Percentiles rank a stretch among this genome's conserved stretches.
phyloP scores from a whole-genome alignment of 2,113 vertebrate species.

The Eonycteris spelaea region DNA sequence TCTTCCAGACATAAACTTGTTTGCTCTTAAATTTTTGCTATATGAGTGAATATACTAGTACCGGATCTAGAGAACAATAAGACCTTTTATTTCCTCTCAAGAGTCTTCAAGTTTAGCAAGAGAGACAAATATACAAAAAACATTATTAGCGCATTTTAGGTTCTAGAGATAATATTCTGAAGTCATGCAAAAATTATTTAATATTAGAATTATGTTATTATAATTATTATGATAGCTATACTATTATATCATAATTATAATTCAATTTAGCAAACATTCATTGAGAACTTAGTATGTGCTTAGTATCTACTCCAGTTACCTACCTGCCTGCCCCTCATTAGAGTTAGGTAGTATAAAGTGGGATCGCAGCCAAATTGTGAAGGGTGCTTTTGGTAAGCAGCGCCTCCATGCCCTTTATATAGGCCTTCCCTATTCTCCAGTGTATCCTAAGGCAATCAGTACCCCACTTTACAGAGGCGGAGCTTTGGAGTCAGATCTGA shows the following conservation, averaged over 20 bases:
- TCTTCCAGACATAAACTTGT: background rate
- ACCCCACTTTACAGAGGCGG: background rate
- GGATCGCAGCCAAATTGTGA: background rate
- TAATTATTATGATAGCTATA: background rate
- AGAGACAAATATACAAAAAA: background rate
- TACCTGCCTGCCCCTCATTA: background rate
- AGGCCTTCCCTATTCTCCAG: accelerated
- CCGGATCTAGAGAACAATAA: background rate
- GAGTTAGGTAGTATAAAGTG: background rate
- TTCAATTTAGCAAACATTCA: background rate
- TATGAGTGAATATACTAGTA: background rate
- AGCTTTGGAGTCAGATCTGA: background rate
- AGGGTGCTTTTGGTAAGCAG: background rate
- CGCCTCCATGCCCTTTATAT: background rate
- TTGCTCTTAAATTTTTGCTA: background rate
- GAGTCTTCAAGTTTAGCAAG: background rate
- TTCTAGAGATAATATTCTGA: background rate
- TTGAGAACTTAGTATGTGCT: background rate
- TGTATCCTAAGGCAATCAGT: background rate
- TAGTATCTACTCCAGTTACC: background rate
- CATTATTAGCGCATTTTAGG: background rate
- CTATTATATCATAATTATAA: background rate
- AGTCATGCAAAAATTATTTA: background rate
- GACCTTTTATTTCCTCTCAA: background rate
- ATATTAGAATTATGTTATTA: background rate